These are phyloP conservation scores for Dasypogon diadema DNA, from an alignment of 2,888 invertebrate species.

Conservation along the genomic window DNA sequence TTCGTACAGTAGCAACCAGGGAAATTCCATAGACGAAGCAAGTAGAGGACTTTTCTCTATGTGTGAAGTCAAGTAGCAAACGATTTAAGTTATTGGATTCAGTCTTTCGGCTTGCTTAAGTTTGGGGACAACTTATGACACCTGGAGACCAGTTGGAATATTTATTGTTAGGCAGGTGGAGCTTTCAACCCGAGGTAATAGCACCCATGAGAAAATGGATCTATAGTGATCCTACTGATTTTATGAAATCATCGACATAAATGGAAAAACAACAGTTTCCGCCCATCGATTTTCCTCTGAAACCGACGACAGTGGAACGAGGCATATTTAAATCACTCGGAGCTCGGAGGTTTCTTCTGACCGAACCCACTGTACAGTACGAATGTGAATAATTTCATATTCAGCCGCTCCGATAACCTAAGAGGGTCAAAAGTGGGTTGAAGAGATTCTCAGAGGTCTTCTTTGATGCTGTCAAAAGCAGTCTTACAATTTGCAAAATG, in stretches of 20 bases:
- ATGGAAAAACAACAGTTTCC: neutral
- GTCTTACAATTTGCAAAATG: neutral
- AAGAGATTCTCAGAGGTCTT: too few relatives aligned
- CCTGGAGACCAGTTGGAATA: too few relatives aligned
- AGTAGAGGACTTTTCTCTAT: too few relatives aligned
- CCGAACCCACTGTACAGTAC: neutral
- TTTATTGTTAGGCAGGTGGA: neutral
- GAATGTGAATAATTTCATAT: neutral
- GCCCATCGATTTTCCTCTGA: neutral
- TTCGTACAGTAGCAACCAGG: too few relatives aligned
- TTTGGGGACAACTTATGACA: too few relatives aligned
- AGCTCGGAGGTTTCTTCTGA: neutral
- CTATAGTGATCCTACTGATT: neutral
- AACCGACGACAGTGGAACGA: neutral
- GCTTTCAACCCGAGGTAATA: neutral
- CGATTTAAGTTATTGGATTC: too few relatives aligned
- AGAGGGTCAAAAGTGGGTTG: too few relatives aligned
- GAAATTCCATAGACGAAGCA: too few relatives aligned
- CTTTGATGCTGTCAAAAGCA: too few relatives aligned
- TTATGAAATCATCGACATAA: neutral
- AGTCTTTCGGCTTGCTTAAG: too few relatives aligned
- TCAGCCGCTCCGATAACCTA: neutral
- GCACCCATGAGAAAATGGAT: neutral
- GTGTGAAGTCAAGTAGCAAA: too few relatives aligned
- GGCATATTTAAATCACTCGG: too few relatives aligned